A percentile compares a stretch with the other conserved stretches of the same genome.
These are phyloP conservation scores for Macrosoma leucophasiata DNA, from an alignment of 2,888 invertebrate species.

Conservation along the genomic window DNA sequence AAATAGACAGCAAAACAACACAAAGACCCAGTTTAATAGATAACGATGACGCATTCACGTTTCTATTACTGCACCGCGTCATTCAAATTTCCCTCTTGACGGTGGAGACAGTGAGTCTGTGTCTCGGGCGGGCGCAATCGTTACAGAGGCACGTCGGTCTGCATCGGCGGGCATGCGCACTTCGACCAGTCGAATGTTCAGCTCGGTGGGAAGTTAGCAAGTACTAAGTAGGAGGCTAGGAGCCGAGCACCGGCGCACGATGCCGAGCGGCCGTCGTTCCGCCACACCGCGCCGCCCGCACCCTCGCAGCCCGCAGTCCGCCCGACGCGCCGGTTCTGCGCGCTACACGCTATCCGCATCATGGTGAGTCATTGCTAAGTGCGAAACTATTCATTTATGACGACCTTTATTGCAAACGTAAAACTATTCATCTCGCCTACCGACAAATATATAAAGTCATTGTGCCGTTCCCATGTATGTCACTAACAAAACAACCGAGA, in stretches of 20 bases:
- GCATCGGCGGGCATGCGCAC: conserved; percentile 70
- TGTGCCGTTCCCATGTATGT: no score
- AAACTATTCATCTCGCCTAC: conserved; percentile 7
- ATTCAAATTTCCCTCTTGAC: conserved; percentile 60
- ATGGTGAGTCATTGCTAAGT: conserved; percentile 71
- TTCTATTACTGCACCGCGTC: conserved; percentile 49
- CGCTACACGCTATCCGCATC: conserved; percentile 67
- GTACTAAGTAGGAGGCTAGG: conserved; percentile 44
- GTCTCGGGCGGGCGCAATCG: conserved; percentile 66
- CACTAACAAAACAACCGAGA: no score
- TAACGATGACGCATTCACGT: conserved; percentile 37
- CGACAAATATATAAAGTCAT: background rate
- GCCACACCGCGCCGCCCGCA: conserved; percentile 53
- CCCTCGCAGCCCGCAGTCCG: conserved; percentile 70
- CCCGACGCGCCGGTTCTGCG: conserved; percentile 66
- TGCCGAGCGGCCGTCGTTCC: conserved; percentile 47
- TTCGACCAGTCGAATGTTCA: conserved; percentile 39
- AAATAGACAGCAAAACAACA: conserved; percentile 18
- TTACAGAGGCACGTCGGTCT: conserved; percentile 66
- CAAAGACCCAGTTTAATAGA: conserved; percentile 17
- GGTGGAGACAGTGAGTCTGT: conserved; percentile 68
- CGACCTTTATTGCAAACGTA: conserved; percentile 38
- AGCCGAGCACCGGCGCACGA: no score
- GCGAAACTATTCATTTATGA: conserved; percentile 63
- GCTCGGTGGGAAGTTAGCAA: conserved; percentile 57